Evolutionary conservation across 2,888 invertebrate genomes (phyloP).

Genomic region (Adelognathus sp.): DNA sequence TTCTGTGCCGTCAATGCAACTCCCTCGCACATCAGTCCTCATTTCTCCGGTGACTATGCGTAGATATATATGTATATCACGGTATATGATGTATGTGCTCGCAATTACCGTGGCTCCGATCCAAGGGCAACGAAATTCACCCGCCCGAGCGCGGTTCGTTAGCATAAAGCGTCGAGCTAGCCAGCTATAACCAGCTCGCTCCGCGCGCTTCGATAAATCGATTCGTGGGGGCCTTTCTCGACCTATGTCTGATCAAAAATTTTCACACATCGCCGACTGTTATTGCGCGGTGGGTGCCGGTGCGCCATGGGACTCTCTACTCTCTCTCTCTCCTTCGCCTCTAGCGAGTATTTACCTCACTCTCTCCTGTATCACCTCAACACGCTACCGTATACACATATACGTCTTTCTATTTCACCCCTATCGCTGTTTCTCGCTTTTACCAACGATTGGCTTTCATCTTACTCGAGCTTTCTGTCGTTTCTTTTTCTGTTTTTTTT

Average conservation of each 20-base stretch:
- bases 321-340: neutral
- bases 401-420: too few relatives aligned
- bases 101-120: slow-evolving; percentile 60
- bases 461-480: too few relatives aligned
- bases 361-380: too few relatives aligned
- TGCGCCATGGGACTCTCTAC: slow-evolving; percentile 22
- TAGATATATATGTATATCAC: neutral
- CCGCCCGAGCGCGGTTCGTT: slow-evolving; percentile 44
- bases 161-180: slow-evolving; percentile 37
- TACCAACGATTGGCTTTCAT: too few relatives aligned
- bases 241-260: slow-evolving; percentile 57
- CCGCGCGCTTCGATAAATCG: slow-evolving; percentile 55
- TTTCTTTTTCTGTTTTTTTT: too few relatives aligned
- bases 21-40: slow-evolving; percentile 29
- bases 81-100: slow-evolving; percentile 48
- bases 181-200: slow-evolving; percentile 10
- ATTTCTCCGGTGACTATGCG: slow-evolving; percentile 49
- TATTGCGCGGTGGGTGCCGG: slow-evolving; percentile 37
- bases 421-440: too few relatives aligned
- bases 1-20: slow-evolving; percentile 36
- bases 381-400: too few relatives aligned
- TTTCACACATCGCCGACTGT: slow-evolving; percentile 58
- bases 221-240: slow-evolving; percentile 36
- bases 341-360: too few relatives aligned
- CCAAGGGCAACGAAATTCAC: slow-evolving; percentile 57